phyloP scores from a whole-genome alignment of 2,888 invertebrate species.

The Drosophila neotestacea region DNA sequence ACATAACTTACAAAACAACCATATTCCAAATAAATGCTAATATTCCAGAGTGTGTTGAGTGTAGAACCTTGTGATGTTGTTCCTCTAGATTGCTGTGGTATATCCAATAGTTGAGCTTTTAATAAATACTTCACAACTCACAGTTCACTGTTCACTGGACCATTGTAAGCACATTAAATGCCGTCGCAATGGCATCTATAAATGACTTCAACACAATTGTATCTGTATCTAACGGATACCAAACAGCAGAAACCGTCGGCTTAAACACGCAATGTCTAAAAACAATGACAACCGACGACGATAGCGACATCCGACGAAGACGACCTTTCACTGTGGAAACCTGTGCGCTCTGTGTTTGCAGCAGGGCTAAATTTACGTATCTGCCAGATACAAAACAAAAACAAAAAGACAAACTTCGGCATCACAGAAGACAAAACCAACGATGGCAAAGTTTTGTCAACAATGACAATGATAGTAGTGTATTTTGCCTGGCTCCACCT shows the following conservation, averaged over 20 bases:
- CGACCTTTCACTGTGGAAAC: conserved; percentile 77
- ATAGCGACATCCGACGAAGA: conserved; percentile 44
- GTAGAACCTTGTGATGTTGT: conserved; percentile 1
- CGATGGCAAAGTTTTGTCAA: conserved; percentile 75
- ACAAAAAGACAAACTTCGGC: conserved; percentile 49
- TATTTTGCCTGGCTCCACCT: conserved; percentile 77
- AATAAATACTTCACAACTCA: conserved; percentile 33
- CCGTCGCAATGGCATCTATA: conserved; percentile 16
- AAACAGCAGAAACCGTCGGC: conserved; percentile 53
- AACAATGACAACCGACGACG: conserved; percentile 30
- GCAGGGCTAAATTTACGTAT: conserved; percentile 70
- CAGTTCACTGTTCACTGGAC: conserved; percentile 39
- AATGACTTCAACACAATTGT: conserved; percentile 23
- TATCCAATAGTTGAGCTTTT: conserved; percentile 36
- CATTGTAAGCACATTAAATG: conserved; percentile 51
- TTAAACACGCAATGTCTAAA: conserved; percentile 25
- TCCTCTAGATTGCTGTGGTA: conserved; percentile 1
- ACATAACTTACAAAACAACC: conserved; percentile 81
- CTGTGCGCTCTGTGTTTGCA: conserved; percentile 66
- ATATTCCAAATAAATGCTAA: conserved; percentile 71
- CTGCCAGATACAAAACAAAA: conserved; percentile 71
- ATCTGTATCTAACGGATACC: conserved; percentile 36
- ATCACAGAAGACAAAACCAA: conserved; percentile 53
- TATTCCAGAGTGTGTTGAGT: conserved; percentile 50
- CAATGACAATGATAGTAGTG: conserved; percentile 64